Percentiles rank a stretch among this genome's conserved stretches.
Evolutionary conservation across 2,888 invertebrate species (phyloP).

Genomic region (Sesia bembeciformis): DNA sequence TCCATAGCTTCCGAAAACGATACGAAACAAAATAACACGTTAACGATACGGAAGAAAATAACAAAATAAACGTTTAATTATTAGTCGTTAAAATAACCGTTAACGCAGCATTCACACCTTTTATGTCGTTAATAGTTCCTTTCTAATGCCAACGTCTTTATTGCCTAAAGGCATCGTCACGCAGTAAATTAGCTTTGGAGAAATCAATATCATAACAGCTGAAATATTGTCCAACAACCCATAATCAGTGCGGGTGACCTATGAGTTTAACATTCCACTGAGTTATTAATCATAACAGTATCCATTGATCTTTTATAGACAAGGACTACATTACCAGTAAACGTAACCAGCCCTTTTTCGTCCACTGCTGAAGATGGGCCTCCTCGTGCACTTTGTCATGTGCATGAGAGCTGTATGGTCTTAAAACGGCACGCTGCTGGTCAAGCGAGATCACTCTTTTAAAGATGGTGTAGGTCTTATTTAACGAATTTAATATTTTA

Average conservation of each 20-base stretch:
- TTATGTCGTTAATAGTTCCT: slow-evolving; percentile 7
- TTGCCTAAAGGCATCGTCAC: slow-evolving; percentile 28
- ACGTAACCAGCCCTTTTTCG: no score
- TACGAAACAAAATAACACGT: not conserved
- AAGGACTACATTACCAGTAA: no score
- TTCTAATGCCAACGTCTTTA: slow-evolving; percentile 27
- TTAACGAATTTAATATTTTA: no score
- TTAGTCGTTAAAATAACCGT: slow-evolving; percentile 10
- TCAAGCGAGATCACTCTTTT: no score
- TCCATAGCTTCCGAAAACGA: not conserved
- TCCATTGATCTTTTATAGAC: slow-evolving; percentile 7
- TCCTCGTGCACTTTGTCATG: no score
- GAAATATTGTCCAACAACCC: slow-evolving; percentile 45
- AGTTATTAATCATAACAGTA: not conserved
- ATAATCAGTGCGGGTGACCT: slow-evolving; percentile 31
- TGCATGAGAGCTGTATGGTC: no score
- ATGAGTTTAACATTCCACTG: slow-evolving; percentile 4
- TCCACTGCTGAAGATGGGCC: no score
- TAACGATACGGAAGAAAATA: not conserved
- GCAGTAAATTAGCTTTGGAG: slow-evolving; percentile 37
- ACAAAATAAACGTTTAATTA: not conserved
- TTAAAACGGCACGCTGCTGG: no score
- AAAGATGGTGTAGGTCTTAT: no score
- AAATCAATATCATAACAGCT: slow-evolving; percentile 49
- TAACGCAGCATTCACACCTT: slow-evolving; percentile 19